Evolutionary conservation across 2,113 vertebrate genomes (phyloP).

Genomic region (Muntiacus reevesi): DNA sequence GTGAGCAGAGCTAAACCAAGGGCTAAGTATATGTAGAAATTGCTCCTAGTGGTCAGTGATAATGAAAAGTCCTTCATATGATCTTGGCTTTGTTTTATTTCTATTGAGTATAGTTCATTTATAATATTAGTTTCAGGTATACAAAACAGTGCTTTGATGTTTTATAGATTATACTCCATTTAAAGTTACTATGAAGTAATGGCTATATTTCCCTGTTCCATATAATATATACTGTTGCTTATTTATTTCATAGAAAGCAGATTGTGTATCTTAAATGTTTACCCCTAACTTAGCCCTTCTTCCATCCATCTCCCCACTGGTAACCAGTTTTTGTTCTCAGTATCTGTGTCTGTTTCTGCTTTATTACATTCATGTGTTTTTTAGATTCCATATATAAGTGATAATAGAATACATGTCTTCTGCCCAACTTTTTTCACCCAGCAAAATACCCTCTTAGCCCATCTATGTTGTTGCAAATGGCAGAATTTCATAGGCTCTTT

Average conservation of each 20-base stretch:
- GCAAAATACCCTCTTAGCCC: neutral
- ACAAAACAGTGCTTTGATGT: neutral
- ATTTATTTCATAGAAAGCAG: neutral
- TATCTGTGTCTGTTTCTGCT: neutral
- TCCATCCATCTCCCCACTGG: neutral
- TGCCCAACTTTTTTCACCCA: neutral
- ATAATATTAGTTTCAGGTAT: neutral
- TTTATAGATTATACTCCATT: neutral
- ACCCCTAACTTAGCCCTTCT: neutral
- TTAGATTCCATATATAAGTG: neutral
- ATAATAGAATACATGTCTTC: neutral
- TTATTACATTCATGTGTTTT: neutral
- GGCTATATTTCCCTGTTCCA: neutral
- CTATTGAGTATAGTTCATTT: neutral
- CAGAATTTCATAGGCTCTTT: neutral
- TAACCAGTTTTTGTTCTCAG: neutral
- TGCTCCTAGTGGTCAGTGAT: neutral
- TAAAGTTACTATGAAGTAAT: neutral
- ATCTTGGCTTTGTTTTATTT: neutral
- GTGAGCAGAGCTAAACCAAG: neutral
- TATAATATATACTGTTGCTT: neutral
- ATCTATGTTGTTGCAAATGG: neutral
- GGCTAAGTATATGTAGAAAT: neutral
- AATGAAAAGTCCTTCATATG: neutral
- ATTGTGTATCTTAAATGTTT: neutral